These are phyloP conservation scores for Chascanopsetta lugubris DNA, from an alignment of 2,113 vertebrate genomes.

Conservation along the genomic window DNA sequence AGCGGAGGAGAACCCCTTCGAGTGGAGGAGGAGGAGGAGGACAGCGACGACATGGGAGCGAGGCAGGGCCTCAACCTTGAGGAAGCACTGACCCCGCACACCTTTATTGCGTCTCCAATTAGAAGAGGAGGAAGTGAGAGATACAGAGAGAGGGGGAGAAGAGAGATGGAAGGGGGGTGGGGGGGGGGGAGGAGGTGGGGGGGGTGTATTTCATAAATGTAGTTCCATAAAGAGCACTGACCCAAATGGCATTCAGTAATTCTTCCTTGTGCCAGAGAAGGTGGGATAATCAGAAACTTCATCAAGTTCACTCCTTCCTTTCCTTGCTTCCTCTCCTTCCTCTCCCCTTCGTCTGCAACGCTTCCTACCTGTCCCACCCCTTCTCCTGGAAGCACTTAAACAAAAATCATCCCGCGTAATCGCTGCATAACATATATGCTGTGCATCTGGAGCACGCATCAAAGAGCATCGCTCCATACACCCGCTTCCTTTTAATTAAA, in stretches of 20 bases:
- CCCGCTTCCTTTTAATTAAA: constrained; percentile 78
- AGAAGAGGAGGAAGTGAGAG: constrained; percentile 66
- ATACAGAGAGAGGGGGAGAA: constrained; percentile 67
- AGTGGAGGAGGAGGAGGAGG: constrained; percentile 34
- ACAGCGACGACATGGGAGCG: constrained; percentile 51
- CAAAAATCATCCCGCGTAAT: constrained; percentile 69
- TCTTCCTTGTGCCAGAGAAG: constrained; percentile 74
- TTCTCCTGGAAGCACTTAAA: constrained; percentile 64
- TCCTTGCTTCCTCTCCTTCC: constrained; percentile 55
- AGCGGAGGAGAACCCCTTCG: constrained; percentile 15
- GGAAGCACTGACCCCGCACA: constrained; percentile 80
- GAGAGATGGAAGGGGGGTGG: constrained; percentile 51
- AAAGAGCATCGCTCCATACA: constrained; percentile 71
- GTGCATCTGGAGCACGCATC: constrained; percentile 70
- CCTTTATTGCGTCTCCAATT: constrained; percentile 79
- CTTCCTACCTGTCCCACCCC: constrained; percentile 58
- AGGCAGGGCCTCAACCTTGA: constrained; percentile 79
- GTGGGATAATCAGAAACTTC: constrained; percentile 78
- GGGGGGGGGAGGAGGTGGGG: constrained; percentile 67
- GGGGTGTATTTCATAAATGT: constrained; percentile 79
- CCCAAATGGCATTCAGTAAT: constrained; percentile 79
- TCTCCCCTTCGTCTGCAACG: constrained; percentile 56
- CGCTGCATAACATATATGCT: constrained; percentile 64
- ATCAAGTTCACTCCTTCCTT: constrained; percentile 65
- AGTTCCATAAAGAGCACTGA: constrained; percentile 81